Percentiles rank a stretch among this genome's conserved stretches.
Evolutionary conservation across 2,888 invertebrate species (phyloP).

Genomic region (Pocota personata): DNA sequence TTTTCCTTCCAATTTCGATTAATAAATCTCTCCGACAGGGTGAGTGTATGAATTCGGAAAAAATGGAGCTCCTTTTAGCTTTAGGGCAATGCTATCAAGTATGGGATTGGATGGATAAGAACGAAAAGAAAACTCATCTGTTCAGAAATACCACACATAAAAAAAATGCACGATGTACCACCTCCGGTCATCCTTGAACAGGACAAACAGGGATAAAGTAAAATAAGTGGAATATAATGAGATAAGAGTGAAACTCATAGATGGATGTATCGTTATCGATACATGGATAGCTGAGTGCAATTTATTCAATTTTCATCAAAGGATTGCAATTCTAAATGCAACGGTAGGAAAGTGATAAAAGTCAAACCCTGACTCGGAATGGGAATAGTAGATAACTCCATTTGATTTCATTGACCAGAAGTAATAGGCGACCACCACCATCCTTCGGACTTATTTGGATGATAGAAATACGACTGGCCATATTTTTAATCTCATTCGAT

Average conservation of each 20-base stretch:
- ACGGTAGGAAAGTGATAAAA: neutral
- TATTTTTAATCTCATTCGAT: slow-evolving; percentile 77
- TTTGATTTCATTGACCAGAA: slow-evolving; percentile 51
- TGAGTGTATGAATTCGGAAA: slow-evolving; percentile 34
- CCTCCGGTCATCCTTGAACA: slow-evolving; percentile 46
- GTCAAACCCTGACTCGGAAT: neutral
- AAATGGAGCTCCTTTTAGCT: slow-evolving; percentile 45
- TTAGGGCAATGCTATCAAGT: slow-evolving; percentile 62
- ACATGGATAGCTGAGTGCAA: neutral
- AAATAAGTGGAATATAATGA: slow-evolving; percentile 57
- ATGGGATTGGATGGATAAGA: slow-evolving; percentile 36
- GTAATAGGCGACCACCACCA: slow-evolving; percentile 9
- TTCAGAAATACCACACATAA: slow-evolving; percentile 33
- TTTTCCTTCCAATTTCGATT: slow-evolving; percentile 76
- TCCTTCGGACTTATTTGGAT: slow-evolving; percentile 46
- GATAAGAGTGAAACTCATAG: neutral
- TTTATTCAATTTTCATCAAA: slow-evolving; percentile 21
- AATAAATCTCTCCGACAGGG: slow-evolving; percentile 60
- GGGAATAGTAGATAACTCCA: neutral
- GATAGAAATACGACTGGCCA: slow-evolving; percentile 71
- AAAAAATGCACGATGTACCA: slow-evolving; percentile 27
- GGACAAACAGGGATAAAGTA: slow-evolving; percentile 37
- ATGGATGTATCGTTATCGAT: neutral
- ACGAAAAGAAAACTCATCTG: slow-evolving; percentile 55
- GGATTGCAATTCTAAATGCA: neutral